phyloP scores from a whole-genome alignment of 1,140 invertebrate species.

The Euura lappo region DNA sequence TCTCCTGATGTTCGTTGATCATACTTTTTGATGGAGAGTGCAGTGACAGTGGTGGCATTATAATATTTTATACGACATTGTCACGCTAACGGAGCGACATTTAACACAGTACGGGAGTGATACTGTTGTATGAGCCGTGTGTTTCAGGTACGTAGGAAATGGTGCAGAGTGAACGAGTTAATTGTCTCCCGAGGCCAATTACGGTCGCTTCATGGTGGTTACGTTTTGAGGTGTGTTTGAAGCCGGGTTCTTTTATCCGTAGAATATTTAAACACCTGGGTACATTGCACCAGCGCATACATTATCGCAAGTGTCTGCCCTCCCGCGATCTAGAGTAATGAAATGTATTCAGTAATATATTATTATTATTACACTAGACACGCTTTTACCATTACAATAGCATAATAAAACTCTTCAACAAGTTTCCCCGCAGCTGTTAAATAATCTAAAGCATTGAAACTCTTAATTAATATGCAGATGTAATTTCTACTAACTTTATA shows the following conservation, averaged over 20 bases:
- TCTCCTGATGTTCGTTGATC: too few species aligned
- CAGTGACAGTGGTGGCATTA: too few species aligned
- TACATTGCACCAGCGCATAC: neutral
- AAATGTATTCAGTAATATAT: slow-evolving; percentile 1
- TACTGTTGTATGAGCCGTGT: neutral
- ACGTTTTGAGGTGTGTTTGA: neutral
- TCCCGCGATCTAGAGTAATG: neutral
- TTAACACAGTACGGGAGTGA: too few species aligned
- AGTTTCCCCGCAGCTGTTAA: slow-evolving; percentile 33
- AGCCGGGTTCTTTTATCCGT: neutral
- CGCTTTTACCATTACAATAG: slow-evolving; percentile 5
- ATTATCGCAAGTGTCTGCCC: neutral
- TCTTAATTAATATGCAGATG: slow-evolving; percentile 43
- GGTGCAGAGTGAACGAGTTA: neutral
- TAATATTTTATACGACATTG: too few species aligned
- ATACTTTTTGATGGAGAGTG: too few species aligned
- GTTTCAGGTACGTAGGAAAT: neutral
- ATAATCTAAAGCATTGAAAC: slow-evolving; percentile 48
- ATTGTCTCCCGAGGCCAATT: neutral
- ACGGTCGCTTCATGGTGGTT: neutral
- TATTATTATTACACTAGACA: slow-evolving; percentile 4
- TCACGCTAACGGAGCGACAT: too few species aligned
- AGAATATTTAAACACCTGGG: neutral
- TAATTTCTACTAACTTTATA: slow-evolving; percentile 49
- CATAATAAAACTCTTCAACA: slow-evolving; percentile 2